A percentile compares a stretch with the other conserved stretches of the same genome.
Evolutionary conservation across 1,140 invertebrate genomes (phyloP).

Genomic region (Drosophila nebulosa): DNA sequence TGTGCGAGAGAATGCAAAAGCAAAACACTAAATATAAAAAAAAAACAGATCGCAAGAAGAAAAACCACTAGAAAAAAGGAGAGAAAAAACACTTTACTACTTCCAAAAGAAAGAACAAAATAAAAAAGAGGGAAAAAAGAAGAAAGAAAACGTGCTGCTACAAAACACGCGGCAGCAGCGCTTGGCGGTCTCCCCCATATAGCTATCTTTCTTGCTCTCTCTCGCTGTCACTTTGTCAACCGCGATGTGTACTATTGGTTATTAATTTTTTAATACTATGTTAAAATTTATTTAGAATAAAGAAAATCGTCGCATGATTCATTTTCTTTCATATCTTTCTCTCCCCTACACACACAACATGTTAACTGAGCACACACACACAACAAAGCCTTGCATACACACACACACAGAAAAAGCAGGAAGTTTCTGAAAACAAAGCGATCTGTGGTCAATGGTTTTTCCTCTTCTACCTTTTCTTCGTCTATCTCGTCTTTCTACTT

Average conservation of each 20-base stretch:
- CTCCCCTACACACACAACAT: neutral
- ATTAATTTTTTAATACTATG: too few species aligned
- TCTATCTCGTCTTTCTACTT: neutral
- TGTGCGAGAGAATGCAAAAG: conserved; percentile 54
- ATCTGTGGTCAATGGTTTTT: conserved; percentile 42
- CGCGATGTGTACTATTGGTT: too few species aligned
- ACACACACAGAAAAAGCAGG: neutral
- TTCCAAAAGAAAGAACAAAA: conserved; percentile 47
- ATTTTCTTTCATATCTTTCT: conserved; percentile 13
- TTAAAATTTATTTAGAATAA: too few species aligned
- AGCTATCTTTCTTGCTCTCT: conserved; percentile 5
- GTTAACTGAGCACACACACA: neutral
- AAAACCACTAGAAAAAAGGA: conserved; percentile 17
- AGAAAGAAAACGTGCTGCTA: conserved; percentile 63
- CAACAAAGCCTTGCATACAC: neutral
- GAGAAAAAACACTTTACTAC: conserved; percentile 14
- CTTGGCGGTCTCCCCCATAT: conserved; percentile 7
- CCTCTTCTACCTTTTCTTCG: neutral
- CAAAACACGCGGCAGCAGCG: conserved; percentile 51
- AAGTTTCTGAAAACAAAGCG: conserved; percentile 1
- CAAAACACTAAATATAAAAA: conserved; percentile 59
- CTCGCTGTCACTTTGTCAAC: too few species aligned
- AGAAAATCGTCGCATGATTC: conserved; percentile 32
- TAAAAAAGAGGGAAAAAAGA: conserved; percentile 28
- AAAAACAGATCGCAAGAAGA: conserved; percentile 39